Evolutionary conservation across 1,140 invertebrate species (phyloP).

Genomic region (Zaprionus kolodkinae): DNA sequence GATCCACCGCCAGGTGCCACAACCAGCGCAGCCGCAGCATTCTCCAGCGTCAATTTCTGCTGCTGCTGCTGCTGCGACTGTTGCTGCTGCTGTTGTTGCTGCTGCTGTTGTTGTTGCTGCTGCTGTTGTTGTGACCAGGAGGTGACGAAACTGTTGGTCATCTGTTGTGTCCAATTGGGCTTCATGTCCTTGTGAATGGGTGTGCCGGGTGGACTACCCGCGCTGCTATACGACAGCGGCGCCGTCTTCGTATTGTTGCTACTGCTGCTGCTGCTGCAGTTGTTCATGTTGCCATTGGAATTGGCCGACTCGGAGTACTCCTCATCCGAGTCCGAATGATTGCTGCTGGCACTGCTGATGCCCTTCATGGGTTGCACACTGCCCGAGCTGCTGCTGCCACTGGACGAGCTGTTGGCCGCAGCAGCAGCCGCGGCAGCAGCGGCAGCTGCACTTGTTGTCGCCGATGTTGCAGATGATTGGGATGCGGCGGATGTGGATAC

Average conservation of each 20-base stretch:
- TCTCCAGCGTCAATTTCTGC: constrained; percentile 70
- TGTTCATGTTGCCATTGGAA: constrained; percentile 50
- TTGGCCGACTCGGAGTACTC: constrained; percentile 85
- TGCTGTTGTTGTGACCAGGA: constrained; percentile 83
- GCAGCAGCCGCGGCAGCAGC: constrained; percentile 18
- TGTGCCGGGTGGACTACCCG: constrained; percentile 87
- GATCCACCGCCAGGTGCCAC: constrained; percentile 74
- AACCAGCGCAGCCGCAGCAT: constrained; percentile 58
- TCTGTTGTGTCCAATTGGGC: constrained; percentile 78
- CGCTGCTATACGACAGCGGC: constrained; percentile 73
- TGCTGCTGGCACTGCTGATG: constrained; percentile 87
- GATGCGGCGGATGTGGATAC: constrained; percentile 29
- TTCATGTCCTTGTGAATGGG: constrained; percentile 85
- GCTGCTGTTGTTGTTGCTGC: constrained; percentile 74
- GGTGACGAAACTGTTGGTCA: constrained; percentile 80
- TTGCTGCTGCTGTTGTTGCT: constrained; percentile 62
- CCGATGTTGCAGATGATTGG: constrained; percentile 7
- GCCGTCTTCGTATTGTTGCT: constrained; percentile 24
- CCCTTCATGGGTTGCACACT: constrained; percentile 72
- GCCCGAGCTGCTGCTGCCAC: constrained; percentile 78
- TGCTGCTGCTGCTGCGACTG: constrained; percentile 61
- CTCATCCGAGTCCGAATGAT: constrained; percentile 91
- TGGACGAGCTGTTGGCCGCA: constrained; percentile 25
- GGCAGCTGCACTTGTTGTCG: constrained; percentile 24
- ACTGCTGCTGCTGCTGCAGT: neutral